Base-by-base conservation (phyloP, 2,888 invertebrate genomes). In the Drosophila picticornis region DNA sequence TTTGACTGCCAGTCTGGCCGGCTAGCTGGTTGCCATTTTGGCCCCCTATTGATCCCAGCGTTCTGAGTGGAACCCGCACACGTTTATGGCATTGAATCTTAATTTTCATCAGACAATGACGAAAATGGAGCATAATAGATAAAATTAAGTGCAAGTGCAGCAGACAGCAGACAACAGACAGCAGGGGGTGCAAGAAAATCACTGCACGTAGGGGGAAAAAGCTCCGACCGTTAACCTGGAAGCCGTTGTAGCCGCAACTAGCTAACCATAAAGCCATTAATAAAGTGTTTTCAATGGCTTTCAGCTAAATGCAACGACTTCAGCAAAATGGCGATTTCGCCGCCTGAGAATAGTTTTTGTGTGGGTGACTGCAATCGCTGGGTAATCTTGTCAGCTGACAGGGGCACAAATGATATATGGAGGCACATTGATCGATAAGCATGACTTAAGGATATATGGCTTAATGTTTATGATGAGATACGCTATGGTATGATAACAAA, bases 91-190 rank as follows among this genome's bases (percentile, higher is more conserved):
- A 86, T 86, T 79, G 84, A 86, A 83, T 89, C 84, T 86, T 85
- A 87, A 86, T 88, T 89, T 83, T 83, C 68, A 79, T 75, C 80
- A 84, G 89, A 87, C 90, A 87, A 90, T 80, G 90, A 78, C 88
- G 81, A 88, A 84, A 90, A 85, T 85, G 48, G 71, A 70, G 88
- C 72, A 89, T 89, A 88, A 89, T 89, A 80, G 90, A 89, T 90
- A 80, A 84, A 87, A 88, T 87, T 78, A 84, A 90, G 91, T 90
- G 88, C 88, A 87, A 89, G 81, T 90, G 89, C 84, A 83, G 81
- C 78, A 72, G 84, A 78, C 87, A 76, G 64, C 66, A 52, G 53
- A 52, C 55, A 72, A 16, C 52, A 36, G 40, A 32, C 10, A 38
- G 11, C 7, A 46, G 36, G 13, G 16, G 16, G 46, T 36, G 50